Percentiles rank a stretch among this genome's conserved stretches.
Conservation (phyloP, 2,888 invertebrate species). For the Micropterix aruncella region DNA sequence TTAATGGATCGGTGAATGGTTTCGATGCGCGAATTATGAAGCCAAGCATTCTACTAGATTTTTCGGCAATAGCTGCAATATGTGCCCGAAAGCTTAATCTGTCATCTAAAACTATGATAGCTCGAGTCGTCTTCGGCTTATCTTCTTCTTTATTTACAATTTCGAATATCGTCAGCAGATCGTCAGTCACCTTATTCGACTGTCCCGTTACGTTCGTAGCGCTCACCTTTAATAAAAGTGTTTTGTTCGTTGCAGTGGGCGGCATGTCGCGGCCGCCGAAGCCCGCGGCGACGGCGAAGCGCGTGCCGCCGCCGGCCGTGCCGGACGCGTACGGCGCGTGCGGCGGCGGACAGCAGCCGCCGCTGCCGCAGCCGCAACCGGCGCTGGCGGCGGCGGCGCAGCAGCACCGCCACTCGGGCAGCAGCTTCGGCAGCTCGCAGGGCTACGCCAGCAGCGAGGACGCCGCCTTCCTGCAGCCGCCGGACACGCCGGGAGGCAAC, state of each 20-base stretch:
- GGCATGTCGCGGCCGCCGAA: slow-evolving; percentile 57
- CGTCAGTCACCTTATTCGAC: no score
- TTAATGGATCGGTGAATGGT: no score
- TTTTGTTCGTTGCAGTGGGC: slow-evolving; percentile 53
- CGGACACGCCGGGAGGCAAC: slow-evolving; percentile 41
- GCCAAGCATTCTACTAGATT: no score
- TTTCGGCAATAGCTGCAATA: no score
- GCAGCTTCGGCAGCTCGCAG: slow-evolving; percentile 60
- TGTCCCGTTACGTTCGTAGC: no score
- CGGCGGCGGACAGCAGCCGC: slow-evolving; percentile 13
- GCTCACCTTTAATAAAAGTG: no score
- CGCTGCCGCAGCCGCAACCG: neutral
- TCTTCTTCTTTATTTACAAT: no score
- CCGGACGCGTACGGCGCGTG: slow-evolving; percentile 49
- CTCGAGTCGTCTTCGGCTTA: no score
- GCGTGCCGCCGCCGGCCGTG: slow-evolving; percentile 80
- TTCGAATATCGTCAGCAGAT: no score
- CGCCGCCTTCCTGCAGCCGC: slow-evolving; percentile 50
- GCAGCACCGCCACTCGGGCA: slow-evolving; percentile 61
- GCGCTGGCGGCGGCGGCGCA: slow-evolving; percentile 16
- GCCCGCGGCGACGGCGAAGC: slow-evolving; percentile 65
- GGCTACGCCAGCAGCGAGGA: slow-evolving; percentile 69
- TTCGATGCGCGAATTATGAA: no score
- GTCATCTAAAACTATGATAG: no score
- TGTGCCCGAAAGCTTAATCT: no score